Evolutionary conservation across 2,113 vertebrate species (phyloP).

Genomic region (human (Homo sapiens)): GRCh38 chr6:134787501-134788000

Average conservation of each 20-base stretch:
- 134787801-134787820: not conserved
- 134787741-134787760: not conserved
- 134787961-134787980: not conserved
- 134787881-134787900: not conserved
- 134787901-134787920: not conserved
- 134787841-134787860: not conserved
- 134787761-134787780: not conserved
- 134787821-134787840: not conserved
- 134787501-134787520: constrained; percentile 50
- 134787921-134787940: not conserved
- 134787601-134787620: constrained; percentile 6
- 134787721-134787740: not conserved
- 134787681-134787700: not conserved
- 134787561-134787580: constrained; percentile 40
- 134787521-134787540: constrained; percentile 68
- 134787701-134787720: not conserved
- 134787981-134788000: not conserved
- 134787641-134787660: not conserved
- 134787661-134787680: not conserved
- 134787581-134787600: not conserved
- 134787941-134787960: not conserved
- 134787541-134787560: constrained; percentile 61
- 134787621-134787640: not conserved
- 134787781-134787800: not conserved
- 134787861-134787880: not conserved